phyloP scores from a whole-genome alignment of 2,797 vertebrate species.

The Ambastaia sidthimunki region DNA sequence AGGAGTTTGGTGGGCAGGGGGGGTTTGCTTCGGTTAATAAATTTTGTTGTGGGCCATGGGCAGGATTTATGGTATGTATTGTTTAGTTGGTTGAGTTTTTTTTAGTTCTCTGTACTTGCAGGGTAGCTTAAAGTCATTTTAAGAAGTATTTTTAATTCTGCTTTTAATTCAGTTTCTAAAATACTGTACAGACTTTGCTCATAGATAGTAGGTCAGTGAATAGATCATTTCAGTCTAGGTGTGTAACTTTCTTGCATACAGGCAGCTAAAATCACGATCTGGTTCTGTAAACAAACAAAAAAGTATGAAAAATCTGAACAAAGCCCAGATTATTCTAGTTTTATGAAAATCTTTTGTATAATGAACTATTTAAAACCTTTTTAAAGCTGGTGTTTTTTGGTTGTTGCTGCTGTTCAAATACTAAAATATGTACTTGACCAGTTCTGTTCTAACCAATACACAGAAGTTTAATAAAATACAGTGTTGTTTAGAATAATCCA shows the following conservation, averaged over 20 bases:
- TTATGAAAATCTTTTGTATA: not conserved
- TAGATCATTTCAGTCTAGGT: no score
- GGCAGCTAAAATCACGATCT: no score
- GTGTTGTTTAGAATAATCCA: not conserved
- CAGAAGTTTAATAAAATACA: not conserved
- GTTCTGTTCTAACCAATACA: not conserved
- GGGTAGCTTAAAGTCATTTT: no score
- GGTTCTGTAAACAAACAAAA: no score
- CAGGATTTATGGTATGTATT: constrained; percentile 32
- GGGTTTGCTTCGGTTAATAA: constrained; percentile 11
- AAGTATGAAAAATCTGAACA: no score
- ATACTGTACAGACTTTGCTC: no score
- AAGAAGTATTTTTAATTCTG: no score
- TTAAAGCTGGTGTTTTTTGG: not conserved
- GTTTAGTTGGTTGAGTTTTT: not conserved
- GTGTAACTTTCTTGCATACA: no score
- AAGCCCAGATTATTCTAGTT: no score
- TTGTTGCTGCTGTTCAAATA: not conserved
- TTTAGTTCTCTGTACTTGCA: not conserved
- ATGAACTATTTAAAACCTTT: not conserved
- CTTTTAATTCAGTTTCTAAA: no score
- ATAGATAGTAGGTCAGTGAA: no score
- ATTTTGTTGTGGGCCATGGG: constrained; percentile 24
- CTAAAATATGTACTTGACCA: not conserved
- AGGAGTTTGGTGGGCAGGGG: not conserved